These are phyloP conservation scores for Anser brachyrhynchus DNA, from an alignment of 2,113 vertebrate genomes.

Conservation along the genomic window DNA sequence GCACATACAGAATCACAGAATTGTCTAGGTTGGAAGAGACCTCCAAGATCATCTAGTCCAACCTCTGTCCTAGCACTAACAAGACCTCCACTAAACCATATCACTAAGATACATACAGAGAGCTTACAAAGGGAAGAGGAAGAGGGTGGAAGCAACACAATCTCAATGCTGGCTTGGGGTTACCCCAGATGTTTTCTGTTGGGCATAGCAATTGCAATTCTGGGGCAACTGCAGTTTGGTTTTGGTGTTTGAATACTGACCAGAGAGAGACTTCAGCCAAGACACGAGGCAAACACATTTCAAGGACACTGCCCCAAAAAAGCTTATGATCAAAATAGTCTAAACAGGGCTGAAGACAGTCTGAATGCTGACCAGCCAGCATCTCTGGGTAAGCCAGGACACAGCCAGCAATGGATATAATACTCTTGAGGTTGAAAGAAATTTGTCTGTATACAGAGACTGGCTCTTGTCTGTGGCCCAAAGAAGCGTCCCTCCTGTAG, in stretches of 20 bases:
- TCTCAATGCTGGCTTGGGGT: neutral
- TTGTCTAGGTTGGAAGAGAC: too few relatives aligned
- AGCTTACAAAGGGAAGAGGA: neutral
- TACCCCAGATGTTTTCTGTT: neutral
- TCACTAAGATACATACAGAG: too few relatives aligned
- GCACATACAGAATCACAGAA: neutral
- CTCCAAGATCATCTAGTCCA: too few relatives aligned
- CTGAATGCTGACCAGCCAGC: accelerated
- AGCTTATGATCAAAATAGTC: neutral
- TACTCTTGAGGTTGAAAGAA: neutral
- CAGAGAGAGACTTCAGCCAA: neutral
- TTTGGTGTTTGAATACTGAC: neutral
- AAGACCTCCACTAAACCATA: too few relatives aligned
- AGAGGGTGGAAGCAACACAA: neutral
- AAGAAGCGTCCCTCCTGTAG: neutral
- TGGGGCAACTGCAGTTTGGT: neutral
- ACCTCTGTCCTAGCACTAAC: too few relatives aligned
- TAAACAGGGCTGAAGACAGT: neutral
- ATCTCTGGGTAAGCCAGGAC: neutral
- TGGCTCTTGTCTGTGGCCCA: neutral
- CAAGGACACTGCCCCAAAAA: neutral
- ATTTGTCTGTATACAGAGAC: neutral
- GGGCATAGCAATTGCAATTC: neutral
- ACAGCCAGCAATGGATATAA: neutral
- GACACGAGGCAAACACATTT: neutral